These are phyloP conservation scores for Athene noctua DNA, from an alignment of 2,113 vertebrate genomes.

Conservation along the genomic window DNA sequence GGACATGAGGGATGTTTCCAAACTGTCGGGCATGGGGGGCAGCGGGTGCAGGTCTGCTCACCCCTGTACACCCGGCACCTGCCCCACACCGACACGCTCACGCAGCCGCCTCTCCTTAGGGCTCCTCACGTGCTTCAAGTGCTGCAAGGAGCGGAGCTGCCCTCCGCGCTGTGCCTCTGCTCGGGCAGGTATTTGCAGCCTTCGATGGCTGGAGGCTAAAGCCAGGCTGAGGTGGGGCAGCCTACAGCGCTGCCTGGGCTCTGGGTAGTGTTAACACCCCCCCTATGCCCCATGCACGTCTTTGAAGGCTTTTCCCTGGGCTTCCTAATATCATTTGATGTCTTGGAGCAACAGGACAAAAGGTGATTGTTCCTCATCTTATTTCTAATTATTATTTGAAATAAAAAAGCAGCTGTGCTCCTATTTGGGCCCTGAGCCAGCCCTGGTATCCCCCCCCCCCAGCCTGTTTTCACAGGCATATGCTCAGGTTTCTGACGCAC, in stretches of 20 bases:
- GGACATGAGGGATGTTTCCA: background rate
- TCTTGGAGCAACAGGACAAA: conserved; percentile 32
- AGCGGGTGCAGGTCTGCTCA: background rate
- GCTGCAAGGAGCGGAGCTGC: background rate
- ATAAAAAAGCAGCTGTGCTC: conserved; percentile 40
- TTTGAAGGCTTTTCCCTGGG: background rate
- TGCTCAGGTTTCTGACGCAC: conserved; percentile 51
- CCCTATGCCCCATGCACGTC: background rate
- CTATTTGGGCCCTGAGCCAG: conserved; percentile 15
- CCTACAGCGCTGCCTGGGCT: background rate
- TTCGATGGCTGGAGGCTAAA: background rate
- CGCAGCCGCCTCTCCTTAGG: background rate
- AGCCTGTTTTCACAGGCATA: background rate
- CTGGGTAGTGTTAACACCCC: background rate
- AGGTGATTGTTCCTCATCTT: background rate
- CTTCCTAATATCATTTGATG: background rate
- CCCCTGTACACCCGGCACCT: background rate
- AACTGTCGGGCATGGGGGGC: background rate
- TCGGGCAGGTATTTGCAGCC: background rate
- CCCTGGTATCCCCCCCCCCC: background rate
- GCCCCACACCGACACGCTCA: accelerated
- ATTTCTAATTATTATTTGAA: conserved; percentile 1
- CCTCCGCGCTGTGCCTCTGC: background rate
- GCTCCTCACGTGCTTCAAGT: background rate
- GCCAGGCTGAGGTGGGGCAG: background rate